A percentile compares a stretch with the other conserved stretches of the same genome.
Evolutionary conservation across 2,113 vertebrate genomes (phyloP).

Genomic region (Gymnocephalus cernua): DNA sequence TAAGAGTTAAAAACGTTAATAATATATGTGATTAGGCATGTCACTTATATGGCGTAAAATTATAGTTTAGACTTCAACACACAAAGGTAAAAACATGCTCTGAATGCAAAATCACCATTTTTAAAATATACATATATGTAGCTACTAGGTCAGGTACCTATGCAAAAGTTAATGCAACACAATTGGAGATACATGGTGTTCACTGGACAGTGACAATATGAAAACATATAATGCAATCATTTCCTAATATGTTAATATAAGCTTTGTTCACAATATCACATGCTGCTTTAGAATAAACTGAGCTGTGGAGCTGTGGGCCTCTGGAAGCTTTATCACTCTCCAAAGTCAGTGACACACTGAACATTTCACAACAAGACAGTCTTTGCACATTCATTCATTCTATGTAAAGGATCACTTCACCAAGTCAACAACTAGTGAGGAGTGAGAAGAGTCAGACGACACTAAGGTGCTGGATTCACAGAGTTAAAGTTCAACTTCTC

Average conservation of each 20-base stretch:
- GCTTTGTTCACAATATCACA: background rate
- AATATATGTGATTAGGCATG: background rate
- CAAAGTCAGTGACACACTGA: background rate
- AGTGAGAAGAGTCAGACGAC: background rate
- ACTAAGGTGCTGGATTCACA: background rate
- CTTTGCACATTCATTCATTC: background rate
- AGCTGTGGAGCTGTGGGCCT: background rate
- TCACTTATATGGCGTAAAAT: background rate
- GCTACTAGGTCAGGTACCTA: background rate
- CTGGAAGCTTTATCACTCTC: too few relatives aligned
- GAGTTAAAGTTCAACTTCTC: slow-evolving; percentile 5
- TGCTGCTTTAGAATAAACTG: background rate
- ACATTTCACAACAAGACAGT: too few relatives aligned
- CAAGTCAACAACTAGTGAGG: background rate
- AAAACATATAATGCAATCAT: too few relatives aligned
- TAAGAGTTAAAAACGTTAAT: background rate
- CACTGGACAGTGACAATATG: too few relatives aligned
- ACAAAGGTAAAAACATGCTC: background rate
- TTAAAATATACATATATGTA: background rate
- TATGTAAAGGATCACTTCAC: background rate
- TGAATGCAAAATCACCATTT: background rate
- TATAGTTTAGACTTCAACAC: background rate
- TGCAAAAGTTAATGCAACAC: background rate
- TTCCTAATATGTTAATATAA: background rate
- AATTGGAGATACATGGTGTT: too few relatives aligned